Conservation (phyloP, 2,888 invertebrate genomes). For the Aporophyla nigra region DNA sequence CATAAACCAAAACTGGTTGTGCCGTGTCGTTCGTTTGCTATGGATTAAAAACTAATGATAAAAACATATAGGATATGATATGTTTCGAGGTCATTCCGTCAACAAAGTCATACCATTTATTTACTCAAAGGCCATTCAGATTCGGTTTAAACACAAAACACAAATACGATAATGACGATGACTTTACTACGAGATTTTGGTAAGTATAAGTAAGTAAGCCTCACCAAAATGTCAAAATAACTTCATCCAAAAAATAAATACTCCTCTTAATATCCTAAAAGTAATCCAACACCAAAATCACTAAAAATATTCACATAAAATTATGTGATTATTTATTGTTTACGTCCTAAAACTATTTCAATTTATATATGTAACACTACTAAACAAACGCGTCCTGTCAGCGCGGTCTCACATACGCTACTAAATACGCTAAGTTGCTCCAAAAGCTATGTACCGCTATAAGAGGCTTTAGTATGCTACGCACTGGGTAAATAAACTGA, state of each 20-base stretch:
- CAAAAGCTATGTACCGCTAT: slow-evolving; percentile 1
- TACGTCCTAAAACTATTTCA: background rate
- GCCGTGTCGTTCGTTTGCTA: background rate
- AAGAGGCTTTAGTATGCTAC: slow-evolving; percentile 13
- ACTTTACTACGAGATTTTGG: background rate
- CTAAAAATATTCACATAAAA: slow-evolving; percentile 33
- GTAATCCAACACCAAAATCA: background rate
- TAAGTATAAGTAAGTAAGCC: too few relatives aligned
- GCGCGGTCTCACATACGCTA: slow-evolving; percentile 12
- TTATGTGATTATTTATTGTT: background rate
- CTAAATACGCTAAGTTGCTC: slow-evolving; percentile 7
- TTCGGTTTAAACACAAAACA: background rate
- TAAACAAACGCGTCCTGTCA: slow-evolving; percentile 30
- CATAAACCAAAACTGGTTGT: background rate
- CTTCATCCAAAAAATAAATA: too few relatives aligned
- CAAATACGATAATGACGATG: background rate
- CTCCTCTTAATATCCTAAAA: background rate
- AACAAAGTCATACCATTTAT: background rate
- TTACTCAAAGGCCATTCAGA: background rate
- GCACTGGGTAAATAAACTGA: slow-evolving; percentile 32
- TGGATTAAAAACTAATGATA: too few relatives aligned
- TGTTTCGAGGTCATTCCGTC: slow-evolving; percentile 8
- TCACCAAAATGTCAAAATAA: background rate
- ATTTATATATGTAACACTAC: slow-evolving; percentile 1
- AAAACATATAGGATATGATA: background rate